A percentile compares a stretch with the other conserved stretches of the same genome.
These are phyloP conservation scores for Ranitomeya variabilis DNA, from an alignment of 2,113 vertebrate genomes.

Conservation along the genomic window DNA sequence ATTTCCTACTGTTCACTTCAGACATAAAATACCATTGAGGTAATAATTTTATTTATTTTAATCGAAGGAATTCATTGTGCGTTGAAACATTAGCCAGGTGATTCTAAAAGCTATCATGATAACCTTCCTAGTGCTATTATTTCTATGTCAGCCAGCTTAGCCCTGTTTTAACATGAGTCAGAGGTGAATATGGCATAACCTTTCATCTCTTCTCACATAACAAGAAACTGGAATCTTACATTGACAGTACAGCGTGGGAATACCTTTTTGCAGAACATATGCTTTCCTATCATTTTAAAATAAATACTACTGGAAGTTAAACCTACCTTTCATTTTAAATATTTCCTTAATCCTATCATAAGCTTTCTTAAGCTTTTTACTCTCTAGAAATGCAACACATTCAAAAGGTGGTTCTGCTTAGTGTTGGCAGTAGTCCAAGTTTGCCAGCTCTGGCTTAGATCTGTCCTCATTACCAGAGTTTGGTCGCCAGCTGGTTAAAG, in stretches of 20 bases:
- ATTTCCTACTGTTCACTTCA: not conserved
- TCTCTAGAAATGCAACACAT: conserved; percentile 5
- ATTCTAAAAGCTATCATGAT: not conserved
- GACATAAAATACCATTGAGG: conserved; percentile 9
- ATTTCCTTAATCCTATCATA: conserved; percentile 15
- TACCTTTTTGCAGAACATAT: not conserved
- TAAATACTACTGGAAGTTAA: conserved; percentile 9
- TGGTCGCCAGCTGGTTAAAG: not conserved
- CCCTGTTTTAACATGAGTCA: conserved; percentile 28
- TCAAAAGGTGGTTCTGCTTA: conserved; percentile 8
- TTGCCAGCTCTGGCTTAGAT: not conserved
- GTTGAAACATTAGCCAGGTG: not conserved
- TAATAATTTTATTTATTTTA: not conserved
- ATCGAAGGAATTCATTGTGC: not conserved
- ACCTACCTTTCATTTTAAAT: conserved; percentile 9
- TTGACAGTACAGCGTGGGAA: conserved; percentile 11
- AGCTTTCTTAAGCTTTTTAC: conserved; percentile 18
- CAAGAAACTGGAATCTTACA: not conserved
- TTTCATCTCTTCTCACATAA: conserved; percentile 18
- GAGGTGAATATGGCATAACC: conserved; percentile 7
- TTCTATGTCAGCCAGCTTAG: conserved; percentile 5
- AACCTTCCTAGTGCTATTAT: not conserved
- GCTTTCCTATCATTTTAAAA: conserved; percentile 11
- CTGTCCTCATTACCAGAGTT: not conserved
- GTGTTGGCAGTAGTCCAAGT: not conserved